A percentile compares a stretch with the other conserved stretches of the same genome.
These are phyloP conservation scores for Ceratina australensis DNA, from an alignment of 1,140 invertebrate species.

Conservation along the genomic window DNA sequence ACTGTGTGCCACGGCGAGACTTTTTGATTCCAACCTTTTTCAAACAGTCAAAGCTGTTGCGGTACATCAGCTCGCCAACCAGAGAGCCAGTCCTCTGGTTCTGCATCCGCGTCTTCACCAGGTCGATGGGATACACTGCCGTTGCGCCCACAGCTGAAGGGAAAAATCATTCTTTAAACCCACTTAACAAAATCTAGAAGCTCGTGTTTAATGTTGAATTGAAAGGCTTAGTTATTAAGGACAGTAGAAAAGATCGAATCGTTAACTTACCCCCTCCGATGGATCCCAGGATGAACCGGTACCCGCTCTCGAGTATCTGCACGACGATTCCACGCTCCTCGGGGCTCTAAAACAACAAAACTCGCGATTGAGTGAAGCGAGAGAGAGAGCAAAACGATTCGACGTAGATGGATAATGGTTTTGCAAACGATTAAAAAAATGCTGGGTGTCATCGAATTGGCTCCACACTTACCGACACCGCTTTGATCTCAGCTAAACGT, in stretches of 20 bases:
- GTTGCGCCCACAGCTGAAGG: slow-evolving; percentile 89
- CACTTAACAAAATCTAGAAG: no score
- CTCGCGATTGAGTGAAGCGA: slow-evolving; percentile 13
- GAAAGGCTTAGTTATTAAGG: no score
- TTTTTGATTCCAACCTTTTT: slow-evolving; percentile 87
- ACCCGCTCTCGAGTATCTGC: slow-evolving; percentile 94
- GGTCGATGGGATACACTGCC: slow-evolving; percentile 98
- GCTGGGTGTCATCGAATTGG: background rate
- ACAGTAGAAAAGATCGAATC: background rate
- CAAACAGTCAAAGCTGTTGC: slow-evolving; percentile 97
- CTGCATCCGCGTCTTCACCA: slow-evolving; percentile 99
- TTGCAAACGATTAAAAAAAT: background rate
- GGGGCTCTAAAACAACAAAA: slow-evolving; percentile 84
- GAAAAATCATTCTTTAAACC: no score
- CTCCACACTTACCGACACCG: slow-evolving; percentile 87
- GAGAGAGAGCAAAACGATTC: background rate
- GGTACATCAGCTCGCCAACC: slow-evolving; percentile 98
- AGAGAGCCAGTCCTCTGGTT: slow-evolving; percentile 97
- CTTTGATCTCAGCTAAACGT: slow-evolving; percentile 93
- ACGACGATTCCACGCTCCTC: slow-evolving; percentile 92
- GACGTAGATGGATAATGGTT: no score
- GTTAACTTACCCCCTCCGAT: slow-evolving; percentile 91
- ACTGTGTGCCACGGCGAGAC: slow-evolving; percentile 52
- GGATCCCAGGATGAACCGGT: slow-evolving; percentile 96
- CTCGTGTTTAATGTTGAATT: no score